Evolutionary conservation across 2,113 vertebrate genomes (phyloP).

Genomic region (Calyptommatus sinebrachiatus): DNA sequence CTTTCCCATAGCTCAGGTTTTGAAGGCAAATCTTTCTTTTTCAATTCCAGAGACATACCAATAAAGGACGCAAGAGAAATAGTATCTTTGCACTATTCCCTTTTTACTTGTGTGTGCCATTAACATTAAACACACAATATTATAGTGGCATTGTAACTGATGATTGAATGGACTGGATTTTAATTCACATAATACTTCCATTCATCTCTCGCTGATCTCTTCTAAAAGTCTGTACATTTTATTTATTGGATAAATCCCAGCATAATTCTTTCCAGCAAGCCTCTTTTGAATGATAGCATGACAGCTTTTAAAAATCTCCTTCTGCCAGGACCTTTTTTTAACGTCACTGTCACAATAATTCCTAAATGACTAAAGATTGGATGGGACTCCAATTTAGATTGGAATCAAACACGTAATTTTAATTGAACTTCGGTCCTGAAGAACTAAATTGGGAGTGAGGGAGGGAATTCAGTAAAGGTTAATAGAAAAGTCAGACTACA

Average conservation of each 20-base stretch:
- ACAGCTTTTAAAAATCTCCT: conserved; percentile 43
- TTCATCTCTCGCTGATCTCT: conserved; percentile 67
- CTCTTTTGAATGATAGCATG: conserved; percentile 56
- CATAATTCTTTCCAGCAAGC: conserved; percentile 53
- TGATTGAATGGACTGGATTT: conserved; percentile 62
- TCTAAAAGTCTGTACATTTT: conserved; percentile 62
- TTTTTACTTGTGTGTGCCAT: conserved; percentile 56
- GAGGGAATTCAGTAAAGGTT: not conserved
- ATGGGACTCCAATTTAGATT: not conserved
- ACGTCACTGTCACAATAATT: conserved; percentile 36
- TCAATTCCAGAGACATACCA: conserved; percentile 18
- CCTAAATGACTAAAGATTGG: not conserved
- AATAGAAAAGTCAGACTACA: not conserved
- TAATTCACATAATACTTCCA: conserved; percentile 68
- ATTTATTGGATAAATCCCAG: conserved; percentile 67
- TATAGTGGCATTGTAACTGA: conserved; percentile 60
- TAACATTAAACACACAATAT: conserved; percentile 55
- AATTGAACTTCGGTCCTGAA: too few relatives aligned
- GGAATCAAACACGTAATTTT: not conserved
- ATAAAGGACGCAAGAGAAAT: conserved; percentile 38
- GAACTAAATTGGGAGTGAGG: too few relatives aligned
- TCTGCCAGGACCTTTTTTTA: conserved; percentile 30
- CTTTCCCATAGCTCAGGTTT: not conserved
- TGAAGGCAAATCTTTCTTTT: not conserved
- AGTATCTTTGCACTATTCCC: conserved; percentile 21